These are phyloP conservation scores for Vulpes lagopus DNA, from an alignment of 2,113 vertebrate genomes.

Conservation along the genomic window DNA sequence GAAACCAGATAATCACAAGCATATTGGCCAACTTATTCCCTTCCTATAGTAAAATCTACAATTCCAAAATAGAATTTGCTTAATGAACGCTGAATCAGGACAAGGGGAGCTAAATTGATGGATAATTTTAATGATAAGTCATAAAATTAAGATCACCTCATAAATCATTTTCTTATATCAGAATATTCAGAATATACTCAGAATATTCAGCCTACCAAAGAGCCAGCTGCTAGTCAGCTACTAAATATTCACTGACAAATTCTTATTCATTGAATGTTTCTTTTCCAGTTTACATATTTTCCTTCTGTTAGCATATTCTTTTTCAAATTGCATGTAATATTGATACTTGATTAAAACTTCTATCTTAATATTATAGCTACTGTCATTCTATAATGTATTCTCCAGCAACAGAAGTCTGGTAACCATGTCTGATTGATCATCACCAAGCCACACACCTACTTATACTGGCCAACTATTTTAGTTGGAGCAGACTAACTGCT, in stretches of 20 bases:
- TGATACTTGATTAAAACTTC: constrained; percentile 1
- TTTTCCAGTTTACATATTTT: constrained; percentile 19
- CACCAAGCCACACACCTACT: background rate
- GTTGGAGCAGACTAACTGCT: background rate
- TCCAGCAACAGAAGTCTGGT: background rate
- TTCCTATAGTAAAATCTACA: background rate
- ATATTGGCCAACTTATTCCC: background rate
- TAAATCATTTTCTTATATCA: background rate
- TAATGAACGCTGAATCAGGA: background rate
- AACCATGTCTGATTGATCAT: constrained; percentile 5
- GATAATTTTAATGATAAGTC: constrained; percentile 53
- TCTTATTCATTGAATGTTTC: background rate
- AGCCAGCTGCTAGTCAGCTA: background rate
- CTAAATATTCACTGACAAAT: background rate
- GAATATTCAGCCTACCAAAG: background rate
- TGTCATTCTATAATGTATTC: background rate
- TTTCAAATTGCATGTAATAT: constrained; percentile 26
- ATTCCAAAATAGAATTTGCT: constrained; percentile 16
- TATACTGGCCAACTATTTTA: background rate
- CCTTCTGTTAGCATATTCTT: background rate
- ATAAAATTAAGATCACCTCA: background rate
- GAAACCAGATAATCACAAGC: background rate
- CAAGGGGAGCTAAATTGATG: background rate
- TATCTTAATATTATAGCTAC: background rate
- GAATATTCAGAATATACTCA: background rate